Percentiles rank a stretch among this genome's conserved stretches.
Evolutionary conservation across 2,888 invertebrate genomes (phyloP).

Genomic region (Drosophila longiperda): DNA sequence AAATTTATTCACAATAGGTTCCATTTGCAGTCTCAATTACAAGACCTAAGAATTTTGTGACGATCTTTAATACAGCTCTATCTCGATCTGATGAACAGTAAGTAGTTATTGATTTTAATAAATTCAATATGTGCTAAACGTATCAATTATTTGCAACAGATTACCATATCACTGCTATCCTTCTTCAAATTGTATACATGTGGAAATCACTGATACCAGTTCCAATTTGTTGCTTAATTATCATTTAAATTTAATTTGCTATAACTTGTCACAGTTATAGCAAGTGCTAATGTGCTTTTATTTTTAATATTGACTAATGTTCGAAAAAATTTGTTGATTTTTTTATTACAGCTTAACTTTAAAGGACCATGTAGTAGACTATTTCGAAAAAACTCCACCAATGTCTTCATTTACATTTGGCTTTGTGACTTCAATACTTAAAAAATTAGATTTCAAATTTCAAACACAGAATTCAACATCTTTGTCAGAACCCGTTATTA

Average conservation of each 20-base stretch:
- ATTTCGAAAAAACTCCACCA: constrained; percentile 89
- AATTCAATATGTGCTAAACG: background rate
- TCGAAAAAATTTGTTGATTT: background rate
- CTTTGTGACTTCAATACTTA: constrained; percentile 89
- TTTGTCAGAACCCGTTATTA: constrained; percentile 76
- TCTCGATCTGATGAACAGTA: constrained; percentile 87
- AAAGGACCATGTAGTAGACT: constrained; percentile 87
- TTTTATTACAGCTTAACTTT: constrained; percentile 62
- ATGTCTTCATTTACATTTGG: constrained; percentile 92
- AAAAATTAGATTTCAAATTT: constrained; percentile 52
- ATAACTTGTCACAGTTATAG: background rate
- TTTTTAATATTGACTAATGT: background rate
- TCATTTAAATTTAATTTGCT: background rate
- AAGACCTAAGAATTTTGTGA: constrained; percentile 87
- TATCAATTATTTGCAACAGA: background rate
- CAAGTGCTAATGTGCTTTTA: background rate
- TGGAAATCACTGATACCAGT: background rate
- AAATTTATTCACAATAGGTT: constrained; percentile 86
- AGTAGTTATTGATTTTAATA: constrained; percentile 64
- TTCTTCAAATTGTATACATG: background rate
- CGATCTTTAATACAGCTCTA: constrained; percentile 89
- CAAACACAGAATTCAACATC: background rate
- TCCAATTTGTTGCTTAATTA: background rate
- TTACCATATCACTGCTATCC: background rate
- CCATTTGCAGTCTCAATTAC: constrained; percentile 89